Evolutionary conservation across 2,113 vertebrate genomes (phyloP).

Genomic region (Crocuta crocuta): DNA sequence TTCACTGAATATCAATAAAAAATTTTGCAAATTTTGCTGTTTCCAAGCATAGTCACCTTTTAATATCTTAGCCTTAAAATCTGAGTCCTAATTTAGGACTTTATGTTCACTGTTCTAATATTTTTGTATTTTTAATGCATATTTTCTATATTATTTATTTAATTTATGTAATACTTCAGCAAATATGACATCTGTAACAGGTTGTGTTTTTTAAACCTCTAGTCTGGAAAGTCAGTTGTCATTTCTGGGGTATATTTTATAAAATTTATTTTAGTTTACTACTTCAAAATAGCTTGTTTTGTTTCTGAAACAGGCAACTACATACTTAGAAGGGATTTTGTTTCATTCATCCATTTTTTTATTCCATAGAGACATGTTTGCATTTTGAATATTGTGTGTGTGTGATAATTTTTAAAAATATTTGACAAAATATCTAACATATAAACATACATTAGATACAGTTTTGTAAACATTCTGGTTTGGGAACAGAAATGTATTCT

Average conservation of each 20-base stretch:
- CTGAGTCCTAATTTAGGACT: background rate
- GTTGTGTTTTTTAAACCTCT: background rate
- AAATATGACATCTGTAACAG: background rate
- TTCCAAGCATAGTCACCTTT: background rate
- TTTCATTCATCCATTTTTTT: background rate
- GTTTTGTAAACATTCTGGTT: background rate
- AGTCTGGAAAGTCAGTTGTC: background rate
- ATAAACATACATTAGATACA: background rate
- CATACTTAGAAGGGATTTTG: background rate
- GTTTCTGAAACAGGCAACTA: background rate
- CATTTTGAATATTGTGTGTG: background rate
- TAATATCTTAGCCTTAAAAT: background rate
- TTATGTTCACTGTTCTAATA: background rate
- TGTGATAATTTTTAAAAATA: background rate
- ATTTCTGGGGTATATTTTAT: background rate
- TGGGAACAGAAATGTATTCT: background rate
- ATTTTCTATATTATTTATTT: background rate
- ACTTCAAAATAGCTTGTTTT: background rate
- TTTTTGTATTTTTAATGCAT: background rate
- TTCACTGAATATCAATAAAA: background rate
- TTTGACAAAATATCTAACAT: background rate
- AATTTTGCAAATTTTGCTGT: background rate
- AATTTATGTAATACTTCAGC: background rate
- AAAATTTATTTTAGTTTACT: background rate
- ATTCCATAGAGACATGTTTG: background rate